phyloP scores from a whole-genome alignment of 2,888 invertebrate genomes.

The Prosapia bicincta region DNA sequence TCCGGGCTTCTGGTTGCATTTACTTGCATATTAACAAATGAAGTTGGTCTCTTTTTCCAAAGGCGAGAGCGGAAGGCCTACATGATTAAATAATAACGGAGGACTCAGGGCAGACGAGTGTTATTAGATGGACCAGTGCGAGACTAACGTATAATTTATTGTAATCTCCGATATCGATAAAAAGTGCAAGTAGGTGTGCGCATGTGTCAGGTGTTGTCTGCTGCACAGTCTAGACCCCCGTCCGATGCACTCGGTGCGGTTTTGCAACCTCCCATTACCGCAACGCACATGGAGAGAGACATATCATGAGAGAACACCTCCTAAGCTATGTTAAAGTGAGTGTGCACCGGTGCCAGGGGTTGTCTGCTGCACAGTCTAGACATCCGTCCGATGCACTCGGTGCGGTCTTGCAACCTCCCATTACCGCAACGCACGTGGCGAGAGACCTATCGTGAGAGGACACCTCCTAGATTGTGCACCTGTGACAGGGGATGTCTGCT shows the following conservation, averaged over 20 bases:
- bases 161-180: background rate
- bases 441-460: too few relatives aligned
- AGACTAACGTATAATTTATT: background rate
- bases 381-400: too few relatives aligned
- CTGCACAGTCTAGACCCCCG: background rate
- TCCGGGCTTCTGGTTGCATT: background rate
- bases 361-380: too few relatives aligned
- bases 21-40: constrained; percentile 2
- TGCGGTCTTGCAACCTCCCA: too few relatives aligned
- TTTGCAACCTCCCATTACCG: background rate
- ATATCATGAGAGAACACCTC: too few relatives aligned
- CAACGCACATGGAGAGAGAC: too few relatives aligned
- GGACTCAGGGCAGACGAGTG: background rate
- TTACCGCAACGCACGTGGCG: too few relatives aligned
- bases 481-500: too few relatives aligned
- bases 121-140: background rate
- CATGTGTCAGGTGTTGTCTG: background rate
- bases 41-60: background rate
- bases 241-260: background rate
- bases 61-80: background rate
- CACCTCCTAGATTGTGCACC: too few relatives aligned
- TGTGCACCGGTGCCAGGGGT: too few relatives aligned
- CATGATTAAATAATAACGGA: constrained; percentile 2
- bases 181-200: background rate
- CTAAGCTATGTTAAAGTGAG: too few relatives aligned